Conservation (phyloP, 2,888 invertebrate species). For the Tanypteryx hageni region DNA sequence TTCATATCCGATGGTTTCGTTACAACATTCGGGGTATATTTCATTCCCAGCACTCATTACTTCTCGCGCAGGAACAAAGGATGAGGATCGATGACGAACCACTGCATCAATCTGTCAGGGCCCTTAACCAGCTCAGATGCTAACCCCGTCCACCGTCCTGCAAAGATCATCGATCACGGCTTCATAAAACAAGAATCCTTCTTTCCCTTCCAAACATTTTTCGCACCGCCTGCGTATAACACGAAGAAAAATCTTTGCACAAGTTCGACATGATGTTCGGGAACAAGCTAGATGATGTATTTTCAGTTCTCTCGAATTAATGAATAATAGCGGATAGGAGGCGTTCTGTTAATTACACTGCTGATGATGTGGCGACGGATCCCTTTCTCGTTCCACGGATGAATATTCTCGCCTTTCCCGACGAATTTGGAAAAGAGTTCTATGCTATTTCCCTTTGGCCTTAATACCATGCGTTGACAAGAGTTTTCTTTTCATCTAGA, state of each 20-base stretch:
- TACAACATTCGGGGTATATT: conserved; percentile 19
- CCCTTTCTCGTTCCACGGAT: too few relatives aligned
- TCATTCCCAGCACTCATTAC: conserved; percentile 21
- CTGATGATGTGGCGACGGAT: too few relatives aligned
- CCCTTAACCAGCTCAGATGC: conserved; percentile 7
- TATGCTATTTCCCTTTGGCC: too few relatives aligned
- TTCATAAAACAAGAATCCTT: neutral
- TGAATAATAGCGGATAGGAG: too few relatives aligned
- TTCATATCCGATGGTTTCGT: neutral
- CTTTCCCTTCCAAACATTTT: neutral
- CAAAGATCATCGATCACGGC: conserved; percentile 6
- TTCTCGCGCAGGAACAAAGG: conserved; percentile 10
- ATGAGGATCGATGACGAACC: neutral
- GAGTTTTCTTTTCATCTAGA: too few relatives aligned
- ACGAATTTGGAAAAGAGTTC: too few relatives aligned
- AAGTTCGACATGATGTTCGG: neutral
- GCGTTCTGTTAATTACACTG: too few relatives aligned
- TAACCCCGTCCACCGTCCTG: neutral
- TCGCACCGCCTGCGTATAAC: conserved; percentile 10
- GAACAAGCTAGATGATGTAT: neutral
- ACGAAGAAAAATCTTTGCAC: neutral
- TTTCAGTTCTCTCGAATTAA: neutral
- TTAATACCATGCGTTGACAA: too few relatives aligned
- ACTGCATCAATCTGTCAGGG: neutral
- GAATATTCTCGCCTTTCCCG: too few relatives aligned